Conservation (phyloP, 1,140 invertebrate species). For the Chrysomallon squamiferum region DNA sequence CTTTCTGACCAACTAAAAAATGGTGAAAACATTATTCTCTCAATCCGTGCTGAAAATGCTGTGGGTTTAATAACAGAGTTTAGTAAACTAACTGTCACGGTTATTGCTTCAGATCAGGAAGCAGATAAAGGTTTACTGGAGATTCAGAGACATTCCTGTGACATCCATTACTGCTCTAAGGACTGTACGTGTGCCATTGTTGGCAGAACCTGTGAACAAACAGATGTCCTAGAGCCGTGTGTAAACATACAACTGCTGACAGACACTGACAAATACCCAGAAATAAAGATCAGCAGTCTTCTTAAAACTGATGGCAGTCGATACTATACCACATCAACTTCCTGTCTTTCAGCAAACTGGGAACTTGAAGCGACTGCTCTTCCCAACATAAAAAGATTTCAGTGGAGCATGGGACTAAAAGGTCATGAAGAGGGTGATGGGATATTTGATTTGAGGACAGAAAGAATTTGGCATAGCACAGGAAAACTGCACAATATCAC, state of each 20-base stretch:
- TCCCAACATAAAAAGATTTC: constrained; percentile 12
- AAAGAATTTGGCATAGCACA: constrained; percentile 31
- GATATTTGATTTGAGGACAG: constrained; percentile 18
- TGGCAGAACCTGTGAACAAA: constrained; percentile 24
- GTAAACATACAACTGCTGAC: no score
- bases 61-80: constrained; percentile 15
- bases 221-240: background rate
- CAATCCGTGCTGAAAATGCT: constrained; percentile 20
- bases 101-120: background rate
- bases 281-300: background rate
- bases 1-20: background rate
- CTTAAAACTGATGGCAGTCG: background rate
- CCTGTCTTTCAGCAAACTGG: background rate
- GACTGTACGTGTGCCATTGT: constrained; percentile 38
- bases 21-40: constrained; percentile 18
- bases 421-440: constrained; percentile 19
- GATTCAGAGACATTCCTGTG: constrained; percentile 26
- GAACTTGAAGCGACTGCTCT: background rate
- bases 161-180: constrained; percentile 24
- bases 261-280: background rate
- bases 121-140: constrained; percentile 10
- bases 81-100: constrained; percentile 13
- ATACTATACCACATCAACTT: background rate
- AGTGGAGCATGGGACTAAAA: constrained; percentile 32
- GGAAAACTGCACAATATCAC: constrained; percentile 14